Evolutionary conservation across 2,797 vertebrate genomes (phyloP).

Genomic region (Leptatherina wallacei): DNA sequence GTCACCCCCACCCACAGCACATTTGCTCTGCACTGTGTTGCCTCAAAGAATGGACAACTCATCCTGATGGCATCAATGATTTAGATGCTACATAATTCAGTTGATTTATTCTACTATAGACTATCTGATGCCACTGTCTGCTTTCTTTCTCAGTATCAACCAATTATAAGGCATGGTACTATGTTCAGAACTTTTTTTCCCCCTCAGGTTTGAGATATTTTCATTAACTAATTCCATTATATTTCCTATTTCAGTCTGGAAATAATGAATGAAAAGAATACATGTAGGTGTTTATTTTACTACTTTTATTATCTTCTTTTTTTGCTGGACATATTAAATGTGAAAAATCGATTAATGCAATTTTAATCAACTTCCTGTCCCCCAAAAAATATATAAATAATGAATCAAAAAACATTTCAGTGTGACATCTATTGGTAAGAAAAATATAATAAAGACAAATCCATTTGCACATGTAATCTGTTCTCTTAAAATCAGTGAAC

Average conservation of each 20-base stretch:
- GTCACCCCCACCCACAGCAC: neutral
- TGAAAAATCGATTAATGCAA: neutral
- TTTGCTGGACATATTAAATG: neutral
- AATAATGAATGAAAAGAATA: neutral
- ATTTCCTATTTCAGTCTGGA: neutral
- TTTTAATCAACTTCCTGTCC: neutral
- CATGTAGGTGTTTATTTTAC: neutral
- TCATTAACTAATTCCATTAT: neutral
- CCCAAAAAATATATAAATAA: neutral
- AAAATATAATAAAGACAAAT: neutral
- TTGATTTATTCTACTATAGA: slow-evolving; percentile 13
- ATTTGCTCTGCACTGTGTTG: slow-evolving; percentile 30
- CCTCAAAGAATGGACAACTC: slow-evolving; percentile 38
- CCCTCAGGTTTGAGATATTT: neutral
- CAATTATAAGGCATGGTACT: neutral
- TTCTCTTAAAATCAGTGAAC: neutral
- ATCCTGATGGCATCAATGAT: slow-evolving; percentile 40
- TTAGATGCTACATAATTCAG: slow-evolving; percentile 14
- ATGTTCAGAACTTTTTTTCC: neutral
- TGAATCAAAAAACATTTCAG: neutral
- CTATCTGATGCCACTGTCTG: neutral
- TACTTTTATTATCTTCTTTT: neutral
- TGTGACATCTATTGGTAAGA: neutral
- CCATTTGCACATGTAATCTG: neutral
- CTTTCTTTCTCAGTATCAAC: neutral